Evolutionary conservation across 2,888 invertebrate species (phyloP), one percentile per base, ranked within the genome.

Genomic region (Lasius platythorax): DNA sequence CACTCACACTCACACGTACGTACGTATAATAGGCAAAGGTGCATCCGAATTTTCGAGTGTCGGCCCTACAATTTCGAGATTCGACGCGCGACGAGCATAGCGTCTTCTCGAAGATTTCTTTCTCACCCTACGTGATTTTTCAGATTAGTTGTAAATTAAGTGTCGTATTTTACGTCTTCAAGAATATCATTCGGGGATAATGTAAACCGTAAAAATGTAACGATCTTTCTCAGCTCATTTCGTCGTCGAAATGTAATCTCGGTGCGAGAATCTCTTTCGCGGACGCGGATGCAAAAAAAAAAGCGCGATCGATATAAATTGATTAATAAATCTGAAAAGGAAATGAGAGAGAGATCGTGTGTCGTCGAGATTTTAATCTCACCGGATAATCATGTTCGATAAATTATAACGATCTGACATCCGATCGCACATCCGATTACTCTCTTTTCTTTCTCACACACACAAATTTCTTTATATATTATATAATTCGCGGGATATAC

Each of bases 171-270:
- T 86, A 86, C 58, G 79, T 61, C 18, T n/a, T 79, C 89, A 87
- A 85, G 64, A 85, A 91, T 70, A 78, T 40, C n/a, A n/a, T 8
- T 53, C 18, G 46, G 18, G 37, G 87, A 68, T 23, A 68, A 79
- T 82, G 56, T 85, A 89, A 75, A 74, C 74, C 61, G 79, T 87
- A 86, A 87, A 87, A 84, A 82, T 85, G 87, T 53, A 79, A 87
- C 84, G 86, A 68, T 67, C 53, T n/a, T 53, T n/a, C 53, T 53
- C 3, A n/a, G 23, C 28, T 63, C 63, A 28, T 53, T 15, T 40
- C 43, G 30, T 56, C 23, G 43, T 75, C 43, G 43, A 56, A 82
- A 82, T 56, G 23, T 18, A 66, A 76, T 43, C 18, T 67, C 23
- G 6, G 11, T 72, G 67, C 40, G 56, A 53, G 15, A 67, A 23